A percentile compares a stretch with the other conserved stretches of the same genome.
These are phyloP conservation scores for Mellilla xanthometata DNA, from an alignment of 2,888 invertebrate species.

Conservation along the genomic window DNA sequence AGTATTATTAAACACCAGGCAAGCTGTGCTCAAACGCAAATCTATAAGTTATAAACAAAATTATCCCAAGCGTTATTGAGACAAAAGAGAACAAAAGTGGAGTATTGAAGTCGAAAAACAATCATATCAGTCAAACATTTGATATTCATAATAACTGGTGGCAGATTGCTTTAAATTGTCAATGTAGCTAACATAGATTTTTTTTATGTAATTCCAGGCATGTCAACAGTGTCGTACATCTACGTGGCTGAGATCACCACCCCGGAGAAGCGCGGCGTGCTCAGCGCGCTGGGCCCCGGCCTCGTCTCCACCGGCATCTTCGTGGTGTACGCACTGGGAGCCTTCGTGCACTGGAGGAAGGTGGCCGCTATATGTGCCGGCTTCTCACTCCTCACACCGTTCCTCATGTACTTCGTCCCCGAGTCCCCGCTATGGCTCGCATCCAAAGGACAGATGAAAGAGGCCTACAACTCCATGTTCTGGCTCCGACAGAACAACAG, in stretches of 20 bases:
- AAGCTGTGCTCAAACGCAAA: too few species aligned
- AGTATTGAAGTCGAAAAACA: too few species aligned
- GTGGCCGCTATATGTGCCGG: constrained; percentile 85
- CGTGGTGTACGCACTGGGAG: constrained; percentile 86
- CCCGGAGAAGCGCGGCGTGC: constrained; percentile 85
- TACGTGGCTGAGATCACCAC: constrained; percentile 87
- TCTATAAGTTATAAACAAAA: too few species aligned
- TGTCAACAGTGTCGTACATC: constrained; percentile 86
- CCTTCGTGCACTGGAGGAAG: constrained; percentile 85
- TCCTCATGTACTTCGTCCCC: constrained; percentile 84
- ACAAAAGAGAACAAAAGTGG: too few species aligned
- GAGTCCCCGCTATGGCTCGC: constrained; percentile 88
- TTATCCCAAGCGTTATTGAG: too few species aligned
- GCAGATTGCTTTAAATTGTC: too few species aligned
- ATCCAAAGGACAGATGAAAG: constrained; percentile 81
- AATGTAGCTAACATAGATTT: too few species aligned
- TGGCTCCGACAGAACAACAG: constrained; percentile 86
- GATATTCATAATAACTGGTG: too few species aligned
- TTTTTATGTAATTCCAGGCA: constrained; percentile 84
- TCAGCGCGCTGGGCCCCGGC: constrained; percentile 87
- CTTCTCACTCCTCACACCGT: constrained; percentile 79
- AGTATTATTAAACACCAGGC: too few species aligned
- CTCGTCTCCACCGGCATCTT: constrained; percentile 88
- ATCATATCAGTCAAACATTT: too few species aligned
- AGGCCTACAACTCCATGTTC: constrained; percentile 83